Base-by-base conservation (phyloP, 2,113 vertebrate species). In the Kryptolebias marmoratus region DNA sequence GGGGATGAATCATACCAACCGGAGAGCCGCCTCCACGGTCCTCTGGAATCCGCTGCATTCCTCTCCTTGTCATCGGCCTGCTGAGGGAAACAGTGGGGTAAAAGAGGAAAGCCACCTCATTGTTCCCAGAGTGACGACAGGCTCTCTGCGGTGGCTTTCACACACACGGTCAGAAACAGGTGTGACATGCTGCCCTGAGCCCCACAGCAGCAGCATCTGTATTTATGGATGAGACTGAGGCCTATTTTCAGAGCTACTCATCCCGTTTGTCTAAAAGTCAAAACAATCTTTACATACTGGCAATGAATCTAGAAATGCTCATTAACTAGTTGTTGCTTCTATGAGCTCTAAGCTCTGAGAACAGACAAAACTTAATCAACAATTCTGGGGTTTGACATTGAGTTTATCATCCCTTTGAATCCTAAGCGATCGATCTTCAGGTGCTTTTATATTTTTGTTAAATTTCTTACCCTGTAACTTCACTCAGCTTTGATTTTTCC, bases 21-120 rank as follows among this genome's bases (percentile, higher is more conserved):
- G 1, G 62, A 11, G 73, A 65, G 60, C 71, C 31, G 1, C 64
- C 67, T 54, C 31, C 54, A 30, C 79, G 13, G 60, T 22, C 68
- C 82, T 53, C 67, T 63, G 28, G 47, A 60, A 70, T 79, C 77
- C 9, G 28, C 61, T 71, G 65, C 88, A 90, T 88, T 85, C 88
- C 82, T 85, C 68, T 71, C 64, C 62, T 22, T 75, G 83, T 83
- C 69, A 32, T 58, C 63, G 18, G 9, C 12, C 69, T 12, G 58
- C 31, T 62, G 18, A 49, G 68, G 31, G 57, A 45, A 53, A 68
- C 75, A n/a, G 44, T 57, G 59, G 62, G 75, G 61, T 85, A 89
- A 92, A 90, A 89, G 12, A 73, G 79, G 83, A 88, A 80, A 81
- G 75, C 56, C 67, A 84, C 65, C 80, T 91, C 84, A 91, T 57